Conservation (phyloP, 1,140 invertebrate species). For the Polyergus mexicanus region DNA sequence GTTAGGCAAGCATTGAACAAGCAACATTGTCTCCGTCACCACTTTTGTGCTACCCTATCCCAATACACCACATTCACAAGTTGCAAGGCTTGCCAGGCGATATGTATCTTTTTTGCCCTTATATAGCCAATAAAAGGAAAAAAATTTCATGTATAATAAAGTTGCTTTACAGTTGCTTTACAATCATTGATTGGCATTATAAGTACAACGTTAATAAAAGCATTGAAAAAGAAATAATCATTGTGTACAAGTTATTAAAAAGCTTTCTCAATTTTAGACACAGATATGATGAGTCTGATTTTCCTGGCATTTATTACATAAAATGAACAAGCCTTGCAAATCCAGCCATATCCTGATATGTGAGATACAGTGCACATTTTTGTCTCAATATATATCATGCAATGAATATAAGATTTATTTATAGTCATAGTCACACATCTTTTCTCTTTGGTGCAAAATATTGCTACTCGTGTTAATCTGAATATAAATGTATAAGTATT, state of each 20-base stretch:
- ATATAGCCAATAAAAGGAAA: neutral
- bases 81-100: slow-evolving; percentile 67
- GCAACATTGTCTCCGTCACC: slow-evolving; percentile 87
- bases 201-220: too few species aligned
- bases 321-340: slow-evolving; percentile 57
- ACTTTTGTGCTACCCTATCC: slow-evolving; percentile 84
- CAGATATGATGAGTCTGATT: neutral
- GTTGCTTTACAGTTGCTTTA: neutral
- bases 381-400: slow-evolving; percentile 67
- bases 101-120: neutral
- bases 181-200: neutral
- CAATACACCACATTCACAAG: slow-evolving; percentile 78
- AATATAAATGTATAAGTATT: slow-evolving; percentile 4
- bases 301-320: slow-evolving; percentile 6
- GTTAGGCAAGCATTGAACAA: slow-evolving; percentile 87
- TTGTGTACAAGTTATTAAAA: neutral
- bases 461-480: slow-evolving; percentile 12
- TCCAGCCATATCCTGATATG: slow-evolving; percentile 61
- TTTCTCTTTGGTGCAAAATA: slow-evolving; percentile 23
- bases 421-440: slow-evolving; percentile 4
- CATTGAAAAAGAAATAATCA: slow-evolving; percentile 1
- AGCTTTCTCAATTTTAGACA: slow-evolving; percentile 11
- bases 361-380: slow-evolving; percentile 69
- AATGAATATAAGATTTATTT: slow-evolving; percentile 51
- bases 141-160: neutral